Evolutionary conservation across 2,113 vertebrate genomes (phyloP), one percentile per base, ranked within the genome.

Genomic region (Hymenochirus boettgeri): DNA sequence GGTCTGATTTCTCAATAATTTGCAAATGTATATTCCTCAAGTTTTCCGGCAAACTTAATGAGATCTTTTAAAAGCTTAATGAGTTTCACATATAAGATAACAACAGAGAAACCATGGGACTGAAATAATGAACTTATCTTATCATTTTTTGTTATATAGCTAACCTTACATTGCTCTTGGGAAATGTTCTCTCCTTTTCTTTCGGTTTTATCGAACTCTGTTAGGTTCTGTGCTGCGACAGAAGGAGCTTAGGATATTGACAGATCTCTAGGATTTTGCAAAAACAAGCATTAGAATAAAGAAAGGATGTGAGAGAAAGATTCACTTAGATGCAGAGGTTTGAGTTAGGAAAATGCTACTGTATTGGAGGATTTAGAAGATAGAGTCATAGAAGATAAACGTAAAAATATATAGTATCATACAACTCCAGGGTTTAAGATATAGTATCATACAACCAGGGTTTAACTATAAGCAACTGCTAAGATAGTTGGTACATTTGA

Each of bases 21-120:
- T 29, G 18, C 13, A 55, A 55, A 55, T 31, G 33, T 29, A 55
- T 26, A 27, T 55, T 55, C 21, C 52, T 29, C 31, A 18, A 19
- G 15, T 55, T 55, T 55, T n/a, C 52, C n/a, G 42, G 37, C 35
- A 24, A 22, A 7, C 31, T 24, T 37, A 39, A 39, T 39, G 35
- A 39, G 33, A 39, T 33, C 56, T 55, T 27, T 27, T 17, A 55
- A 27, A 10, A 45, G 22, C 57, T 58, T 58, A 58, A 58, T 58
- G 21, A 58, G 35, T 42, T 58, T 45, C 39, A 6, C 7, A 37
- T 58, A 23, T 42, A 45, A 45, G 23, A 25, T 45, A n/a, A 10
- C 45, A n/a, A n/a, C n/a, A n/a, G n/a, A n/a, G 12, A 45, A 8
- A 45, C 57, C 37, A 23, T 17, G 15, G 7, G 17, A 25, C 17